These are phyloP conservation scores for Plebejus argus DNA, from an alignment of 2,888 invertebrate species.

Conservation along the genomic window DNA sequence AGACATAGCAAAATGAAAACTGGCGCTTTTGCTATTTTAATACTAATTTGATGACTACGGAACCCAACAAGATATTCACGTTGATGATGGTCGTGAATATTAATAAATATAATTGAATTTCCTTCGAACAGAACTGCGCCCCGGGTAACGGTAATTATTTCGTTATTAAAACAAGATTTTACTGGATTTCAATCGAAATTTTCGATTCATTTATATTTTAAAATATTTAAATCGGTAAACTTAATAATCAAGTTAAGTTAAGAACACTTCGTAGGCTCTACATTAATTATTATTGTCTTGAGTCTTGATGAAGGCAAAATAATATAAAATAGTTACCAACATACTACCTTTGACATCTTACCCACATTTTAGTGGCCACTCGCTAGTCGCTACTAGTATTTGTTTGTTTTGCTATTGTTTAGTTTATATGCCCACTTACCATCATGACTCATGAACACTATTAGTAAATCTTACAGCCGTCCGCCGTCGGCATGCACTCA, in stretches of 20 bases:
- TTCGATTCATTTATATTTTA: background rate
- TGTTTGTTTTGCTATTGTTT: no score
- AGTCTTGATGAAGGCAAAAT: no score
- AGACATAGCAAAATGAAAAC: background rate
- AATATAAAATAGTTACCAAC: no score
- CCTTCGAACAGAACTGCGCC: slow-evolving; percentile 7
- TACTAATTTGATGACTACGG: background rate
- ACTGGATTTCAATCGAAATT: background rate
- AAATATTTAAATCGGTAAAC: background rate
- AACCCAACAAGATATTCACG: background rate
- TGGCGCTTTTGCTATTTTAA: background rate
- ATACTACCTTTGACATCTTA: no score
- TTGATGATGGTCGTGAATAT: background rate
- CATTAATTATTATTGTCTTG: no score
- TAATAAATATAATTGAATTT: slow-evolving; percentile 14
- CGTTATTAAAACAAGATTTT: background rate
- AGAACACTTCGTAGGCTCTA: no score
- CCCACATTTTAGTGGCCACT: no score
- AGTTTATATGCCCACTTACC: no score
- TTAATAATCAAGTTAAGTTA: background rate
- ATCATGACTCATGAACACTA: no score
- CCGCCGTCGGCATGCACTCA: no score
- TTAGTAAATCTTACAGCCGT: no score
- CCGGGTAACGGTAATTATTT: slow-evolving; percentile 18
- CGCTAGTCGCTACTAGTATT: no score